Conservation (phyloP, 2,888 invertebrate genomes). For the Therioaphis trifolii region DNA sequence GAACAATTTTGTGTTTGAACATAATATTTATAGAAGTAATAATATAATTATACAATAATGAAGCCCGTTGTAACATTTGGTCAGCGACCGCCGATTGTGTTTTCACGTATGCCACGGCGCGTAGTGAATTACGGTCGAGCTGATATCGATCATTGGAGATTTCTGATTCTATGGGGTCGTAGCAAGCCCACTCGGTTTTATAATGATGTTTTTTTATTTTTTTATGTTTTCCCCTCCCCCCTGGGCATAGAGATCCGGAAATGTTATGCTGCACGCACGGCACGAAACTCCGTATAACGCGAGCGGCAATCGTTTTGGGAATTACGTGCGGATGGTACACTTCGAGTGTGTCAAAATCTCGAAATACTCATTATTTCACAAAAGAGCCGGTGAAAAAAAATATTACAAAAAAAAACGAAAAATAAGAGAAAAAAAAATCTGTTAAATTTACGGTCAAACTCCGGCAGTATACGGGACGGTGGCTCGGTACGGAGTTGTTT, state of each 20-base stretch:
- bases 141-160: too few relatives aligned
- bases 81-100: too few relatives aligned
- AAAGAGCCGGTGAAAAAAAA: neutral
- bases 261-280: neutral
- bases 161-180: too few relatives aligned
- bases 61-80: too few relatives aligned
- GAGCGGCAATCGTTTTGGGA: neutral
- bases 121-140: too few relatives aligned
- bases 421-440: neutral
- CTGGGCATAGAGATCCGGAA: too few relatives aligned
- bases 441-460: neutral
- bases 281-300: neutral
- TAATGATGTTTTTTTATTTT: neutral
- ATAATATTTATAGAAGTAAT: too few relatives aligned
- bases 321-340: neutral
- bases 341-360: neutral
- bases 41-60: too few relatives aligned
- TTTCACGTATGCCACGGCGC: too few relatives aligned
- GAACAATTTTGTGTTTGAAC: too few relatives aligned
- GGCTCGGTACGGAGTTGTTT: neutral
- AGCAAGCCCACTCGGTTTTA: too few relatives aligned
- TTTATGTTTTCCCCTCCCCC: neutral
- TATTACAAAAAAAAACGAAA: neutral
- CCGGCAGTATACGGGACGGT: neutral
- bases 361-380: slow-evolving; percentile 38